Conservation (phyloP, 2,113 vertebrate genomes). For the Saguinus imperator region DNA sequence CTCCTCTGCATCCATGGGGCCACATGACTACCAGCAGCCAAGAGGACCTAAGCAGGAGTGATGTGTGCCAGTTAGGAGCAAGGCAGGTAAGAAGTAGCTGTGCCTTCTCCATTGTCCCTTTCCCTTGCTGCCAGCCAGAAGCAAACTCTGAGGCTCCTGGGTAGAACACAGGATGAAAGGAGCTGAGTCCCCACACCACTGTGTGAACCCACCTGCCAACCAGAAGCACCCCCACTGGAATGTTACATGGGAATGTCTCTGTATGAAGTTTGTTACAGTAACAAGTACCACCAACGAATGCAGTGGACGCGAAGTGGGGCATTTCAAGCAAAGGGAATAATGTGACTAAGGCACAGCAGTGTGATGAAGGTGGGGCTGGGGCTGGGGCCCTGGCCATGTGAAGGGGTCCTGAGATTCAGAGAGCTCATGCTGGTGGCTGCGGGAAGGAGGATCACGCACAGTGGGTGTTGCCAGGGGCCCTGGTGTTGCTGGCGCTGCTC, state of each 20-base stretch:
- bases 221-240: neutral
- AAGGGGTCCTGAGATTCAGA: neutral
- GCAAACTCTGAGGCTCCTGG: neutral
- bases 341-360: neutral
- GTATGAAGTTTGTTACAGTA: neutral
- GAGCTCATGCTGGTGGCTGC: neutral
- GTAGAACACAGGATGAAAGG: neutral
- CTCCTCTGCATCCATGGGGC: neutral
- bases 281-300: neutral
- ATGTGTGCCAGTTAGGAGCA: neutral
- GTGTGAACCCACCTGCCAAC: neutral
- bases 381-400: neutral
- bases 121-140: neutral
- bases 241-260: neutral
- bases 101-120: neutral
- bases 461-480: constrained; percentile 87
- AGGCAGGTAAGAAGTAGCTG: neutral
- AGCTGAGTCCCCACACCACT: neutral
- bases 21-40: neutral
- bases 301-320: neutral
- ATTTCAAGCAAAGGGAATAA: neutral
- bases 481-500: constrained; percentile 96
- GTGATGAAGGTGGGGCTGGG: neutral
- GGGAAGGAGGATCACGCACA: constrained; percentile 84
- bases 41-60: neutral